A percentile compares a stretch with the other conserved stretches of the same genome.
phyloP scores from a whole-genome alignment of 2,888 invertebrate genomes.

The Papilio protenor region DNA sequence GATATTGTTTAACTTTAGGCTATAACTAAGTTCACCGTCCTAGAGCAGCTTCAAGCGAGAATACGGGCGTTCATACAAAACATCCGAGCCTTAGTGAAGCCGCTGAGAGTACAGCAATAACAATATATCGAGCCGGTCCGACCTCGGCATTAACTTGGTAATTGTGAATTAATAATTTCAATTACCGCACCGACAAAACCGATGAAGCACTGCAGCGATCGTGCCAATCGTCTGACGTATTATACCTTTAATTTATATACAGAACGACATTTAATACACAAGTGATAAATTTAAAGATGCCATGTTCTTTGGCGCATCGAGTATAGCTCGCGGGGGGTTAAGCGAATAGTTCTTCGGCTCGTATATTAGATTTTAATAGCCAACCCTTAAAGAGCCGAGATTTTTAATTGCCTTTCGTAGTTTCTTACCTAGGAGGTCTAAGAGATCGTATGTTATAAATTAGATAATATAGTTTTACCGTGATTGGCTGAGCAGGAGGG shows the following conservation, averaged over 20 bases:
- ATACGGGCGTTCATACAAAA: conserved; percentile 26
- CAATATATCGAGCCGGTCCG: conserved; percentile 48
- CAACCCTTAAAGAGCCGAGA: conserved; percentile 72
- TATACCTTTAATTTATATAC: conserved; percentile 69
- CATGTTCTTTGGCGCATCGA: conserved; percentile 54
- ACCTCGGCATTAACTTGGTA: conserved; percentile 52
- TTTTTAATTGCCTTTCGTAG: conserved; percentile 77
- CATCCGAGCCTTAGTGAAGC: conserved; percentile 27
- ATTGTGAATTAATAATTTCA: conserved; percentile 64
- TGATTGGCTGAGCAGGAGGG: conserved; percentile 44
- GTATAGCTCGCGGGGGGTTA: conserved; percentile 70
- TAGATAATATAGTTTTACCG: conserved; percentile 51
- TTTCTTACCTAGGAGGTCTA: conserved; percentile 71
- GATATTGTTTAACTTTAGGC: background rate
- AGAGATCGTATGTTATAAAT: conserved; percentile 56
- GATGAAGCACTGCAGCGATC: conserved; percentile 54
- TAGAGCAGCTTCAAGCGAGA: conserved; percentile 21
- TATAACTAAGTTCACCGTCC: background rate
- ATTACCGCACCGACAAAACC: conserved; percentile 61
- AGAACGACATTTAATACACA: conserved; percentile 72
- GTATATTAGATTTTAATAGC: conserved; percentile 74
- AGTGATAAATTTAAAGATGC: conserved; percentile 69
- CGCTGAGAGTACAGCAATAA: conserved; percentile 43
- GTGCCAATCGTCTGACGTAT: conserved; percentile 62
- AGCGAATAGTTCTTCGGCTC: conserved; percentile 63